Conservation (phyloP, 2,797 vertebrate species). For the Petrocephalus sullivani region DNA sequence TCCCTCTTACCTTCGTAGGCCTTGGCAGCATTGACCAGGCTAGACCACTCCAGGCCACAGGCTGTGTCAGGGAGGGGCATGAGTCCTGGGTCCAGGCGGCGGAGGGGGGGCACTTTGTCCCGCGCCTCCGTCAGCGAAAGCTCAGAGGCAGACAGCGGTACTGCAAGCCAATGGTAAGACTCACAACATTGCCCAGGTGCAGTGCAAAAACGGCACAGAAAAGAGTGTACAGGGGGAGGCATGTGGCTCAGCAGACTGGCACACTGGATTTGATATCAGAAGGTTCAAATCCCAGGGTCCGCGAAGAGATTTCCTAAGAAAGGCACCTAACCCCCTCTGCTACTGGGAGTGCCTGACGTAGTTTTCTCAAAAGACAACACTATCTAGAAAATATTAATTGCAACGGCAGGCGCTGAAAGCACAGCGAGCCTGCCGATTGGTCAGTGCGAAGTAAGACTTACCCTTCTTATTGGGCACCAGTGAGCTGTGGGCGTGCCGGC, state of each 20-base stretch:
- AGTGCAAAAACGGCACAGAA: neutral
- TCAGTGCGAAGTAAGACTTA: constrained; percentile 42
- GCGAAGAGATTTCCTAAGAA: neutral
- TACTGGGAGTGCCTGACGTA: too few species aligned
- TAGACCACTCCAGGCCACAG: constrained; percentile 83
- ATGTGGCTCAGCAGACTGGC: neutral
- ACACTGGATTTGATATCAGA: neutral
- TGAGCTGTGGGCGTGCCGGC: constrained; percentile 59
- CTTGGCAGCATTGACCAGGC: constrained; percentile 82
- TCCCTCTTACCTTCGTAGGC: constrained; percentile 78
- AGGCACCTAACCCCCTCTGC: too few species aligned
- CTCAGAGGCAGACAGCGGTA: constrained; percentile 76
- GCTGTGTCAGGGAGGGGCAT: constrained; percentile 87
- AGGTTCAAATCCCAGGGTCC: neutral
- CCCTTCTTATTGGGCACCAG: constrained; percentile 70
- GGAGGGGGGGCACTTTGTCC: constrained; percentile 68
- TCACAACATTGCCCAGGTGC: neutral
- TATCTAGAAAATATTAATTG: neutral
- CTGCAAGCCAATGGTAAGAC: constrained; percentile 43
- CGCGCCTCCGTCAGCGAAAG: constrained; percentile 72
- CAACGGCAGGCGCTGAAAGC: neutral
- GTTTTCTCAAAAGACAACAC: neutral
- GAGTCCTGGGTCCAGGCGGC: constrained; percentile 74
- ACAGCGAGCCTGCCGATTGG: neutral
- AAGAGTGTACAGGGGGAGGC: neutral